Evolutionary conservation across 1,140 invertebrate genomes (phyloP), one percentile per base, ranked within the genome.

Genomic region (Campoletis sonorensis): DNA sequence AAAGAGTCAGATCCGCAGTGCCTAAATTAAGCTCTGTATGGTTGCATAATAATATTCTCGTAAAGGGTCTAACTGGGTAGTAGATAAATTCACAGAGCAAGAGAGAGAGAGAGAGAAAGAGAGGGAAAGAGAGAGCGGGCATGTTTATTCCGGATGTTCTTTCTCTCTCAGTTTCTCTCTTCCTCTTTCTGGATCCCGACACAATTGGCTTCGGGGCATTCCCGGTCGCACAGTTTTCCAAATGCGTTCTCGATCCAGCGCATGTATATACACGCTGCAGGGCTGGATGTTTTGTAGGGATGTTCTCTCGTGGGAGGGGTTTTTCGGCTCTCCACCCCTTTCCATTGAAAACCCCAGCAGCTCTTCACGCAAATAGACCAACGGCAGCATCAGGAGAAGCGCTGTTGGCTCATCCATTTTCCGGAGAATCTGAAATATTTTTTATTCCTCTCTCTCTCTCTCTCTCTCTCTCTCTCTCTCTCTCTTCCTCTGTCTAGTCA

Each of bases 361-460:
- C 70, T 67, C 26, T 80, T 37, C 79, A 54, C 23, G 4, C 72
- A 45, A n/a, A 77, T 23, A 77, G 27, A 77, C 27, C 51, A 77
- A 40, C 54, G 21, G 54, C 73, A 64, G 27, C 73, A 33, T 21
- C 26, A 54, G 33, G 51, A 21, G 40, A n/a, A 64, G 73, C 61
- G 27, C 73, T 77, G 54, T 30, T 61, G 73, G 54, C 73, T 64
- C 73, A 77, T 77, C 73, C 73, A 30, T 77, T 77, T 70, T 18
- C 54, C 73, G 61, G 79, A 79, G 83, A 88, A 88, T 88, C 83
- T 87, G 81, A 88, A 88, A 85, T 87, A 88, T 88, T 87, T 88
- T 88, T 87, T 82, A 78, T 76, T 72, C 76, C 11, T 33, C 26
- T 75, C 58, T 40, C 64, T 30, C 45, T 18, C 16, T 68, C 79